Percentiles rank a stretch among this genome's conserved stretches.
Conservation (phyloP, 2,888 invertebrate species). For the Chrysodeixis includens region DNA sequence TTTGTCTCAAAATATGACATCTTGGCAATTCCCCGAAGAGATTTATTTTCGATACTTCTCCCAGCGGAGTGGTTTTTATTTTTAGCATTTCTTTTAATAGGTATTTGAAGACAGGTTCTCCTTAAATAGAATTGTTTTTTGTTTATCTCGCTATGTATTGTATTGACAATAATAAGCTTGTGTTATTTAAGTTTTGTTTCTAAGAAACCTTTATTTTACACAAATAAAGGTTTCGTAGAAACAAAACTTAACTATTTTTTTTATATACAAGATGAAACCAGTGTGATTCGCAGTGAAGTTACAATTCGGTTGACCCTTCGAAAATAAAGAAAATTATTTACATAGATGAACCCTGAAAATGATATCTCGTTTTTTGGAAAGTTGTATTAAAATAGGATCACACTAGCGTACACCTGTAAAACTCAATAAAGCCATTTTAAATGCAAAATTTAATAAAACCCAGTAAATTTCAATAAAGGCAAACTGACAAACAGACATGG, state of each 20-base stretch:
- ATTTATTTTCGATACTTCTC: slow-evolving; percentile 10
- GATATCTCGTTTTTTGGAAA: too few species aligned
- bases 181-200: neutral
- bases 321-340: too few species aligned
- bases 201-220: neutral
- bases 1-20: slow-evolving; percentile 25
- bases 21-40: slow-evolving; percentile 10
- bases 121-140: neutral
- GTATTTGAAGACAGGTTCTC: neutral
- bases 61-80: slow-evolving; percentile 14
- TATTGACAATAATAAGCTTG: neutral
- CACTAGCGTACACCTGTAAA: too few species aligned
- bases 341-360: too few species aligned
- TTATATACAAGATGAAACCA: too few species aligned
- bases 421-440: slow-evolving; percentile 9
- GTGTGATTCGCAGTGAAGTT: too few species aligned
- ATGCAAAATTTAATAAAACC: slow-evolving; percentile 12
- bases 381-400: too few species aligned
- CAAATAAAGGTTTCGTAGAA: too few species aligned
- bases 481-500: slow-evolving; percentile 20
- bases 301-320: too few species aligned
- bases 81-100: neutral
- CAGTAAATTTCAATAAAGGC: slow-evolving; percentile 11
- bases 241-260: too few species aligned
- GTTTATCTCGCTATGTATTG: neutral